phyloP scores from a whole-genome alignment of 2,888 invertebrate species.

The Neoascia interrupta region DNA sequence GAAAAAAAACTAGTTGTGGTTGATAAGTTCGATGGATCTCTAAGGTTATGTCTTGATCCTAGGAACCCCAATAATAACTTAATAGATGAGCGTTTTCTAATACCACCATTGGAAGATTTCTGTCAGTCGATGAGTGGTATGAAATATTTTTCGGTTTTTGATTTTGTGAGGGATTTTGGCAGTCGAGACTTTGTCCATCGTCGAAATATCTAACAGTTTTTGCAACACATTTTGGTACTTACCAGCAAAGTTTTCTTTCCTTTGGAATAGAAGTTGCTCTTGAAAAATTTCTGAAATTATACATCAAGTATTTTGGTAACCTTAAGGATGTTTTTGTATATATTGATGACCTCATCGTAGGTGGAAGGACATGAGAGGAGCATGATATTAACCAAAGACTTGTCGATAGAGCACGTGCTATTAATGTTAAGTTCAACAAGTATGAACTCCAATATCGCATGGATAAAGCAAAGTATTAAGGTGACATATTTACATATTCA shows the following conservation, averaged over 20 bases:
- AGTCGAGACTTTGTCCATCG: conserved; percentile 69
- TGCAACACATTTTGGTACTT: conserved; percentile 42
- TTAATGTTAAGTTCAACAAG: conserved; percentile 28
- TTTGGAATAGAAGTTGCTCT: conserved; percentile 20
- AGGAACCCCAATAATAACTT: conserved; percentile 69
- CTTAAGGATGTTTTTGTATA: not conserved
- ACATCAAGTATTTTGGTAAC: not conserved
- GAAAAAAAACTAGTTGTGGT: conserved; percentile 36
- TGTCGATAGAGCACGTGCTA: conserved; percentile 15
- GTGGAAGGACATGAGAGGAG: conserved; percentile 13
- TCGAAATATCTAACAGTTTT: conserved; percentile 73
- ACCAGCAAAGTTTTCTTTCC: conserved; percentile 12
- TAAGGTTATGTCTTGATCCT: conserved; percentile 73
- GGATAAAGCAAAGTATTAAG: conserved; percentile 71
- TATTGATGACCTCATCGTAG: conserved; percentile 43
- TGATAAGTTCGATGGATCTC: conserved; percentile 57
- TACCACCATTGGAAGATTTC: conserved; percentile 70
- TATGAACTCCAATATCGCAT: conserved; percentile 62
- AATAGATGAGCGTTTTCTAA: conserved; percentile 64
- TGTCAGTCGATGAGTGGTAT: conserved; percentile 62
- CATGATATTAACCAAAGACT: conserved; percentile 43
- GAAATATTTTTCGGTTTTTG: conserved; percentile 70
- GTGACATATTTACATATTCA: conserved; percentile 44
- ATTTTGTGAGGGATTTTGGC: conserved; percentile 69
- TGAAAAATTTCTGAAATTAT: conserved; percentile 35